Percentiles rank a stretch among this genome's conserved stretches.
phyloP scores from a whole-genome alignment of 2,113 vertebrate species.

The Danio rerio region GRCz12tu NC_133190.1:32597001-32597500 shows the following conservation, averaged over 20 bases:
- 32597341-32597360: neutral
- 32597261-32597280: neutral
- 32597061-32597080: neutral
- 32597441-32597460: neutral
- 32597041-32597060: neutral
- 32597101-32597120: neutral
- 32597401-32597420: neutral
- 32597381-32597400: constrained; percentile 24
- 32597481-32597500: constrained; percentile 14
- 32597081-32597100: neutral
- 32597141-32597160: neutral
- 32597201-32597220: neutral
- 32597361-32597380: neutral
- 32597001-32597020: too few relatives aligned
- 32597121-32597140: neutral
- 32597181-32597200: neutral
- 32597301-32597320: too few relatives aligned
- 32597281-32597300: neutral
- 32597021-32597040: neutral
- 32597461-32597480: constrained; percentile 16
- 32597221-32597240: constrained; percentile 2
- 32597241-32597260: neutral
- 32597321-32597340: neutral
- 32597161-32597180: neutral
- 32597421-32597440: constrained; percentile 8